phyloP scores from a whole-genome alignment of 2,888 invertebrate genomes.

The Cremastinae sp. region DNA sequence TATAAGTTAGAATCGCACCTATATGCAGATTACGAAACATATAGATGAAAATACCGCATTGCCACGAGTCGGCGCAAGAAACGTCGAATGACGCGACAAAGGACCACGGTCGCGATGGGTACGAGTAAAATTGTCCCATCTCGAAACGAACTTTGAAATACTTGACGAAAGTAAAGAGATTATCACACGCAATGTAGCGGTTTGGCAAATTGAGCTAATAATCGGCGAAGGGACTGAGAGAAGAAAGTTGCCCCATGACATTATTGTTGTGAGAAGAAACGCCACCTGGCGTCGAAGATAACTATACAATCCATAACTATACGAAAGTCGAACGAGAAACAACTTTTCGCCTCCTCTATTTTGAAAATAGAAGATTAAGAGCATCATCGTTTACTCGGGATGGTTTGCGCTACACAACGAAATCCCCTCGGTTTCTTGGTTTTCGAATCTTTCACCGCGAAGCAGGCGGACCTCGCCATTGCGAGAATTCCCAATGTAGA shows the following conservation, averaged over 20 bases:
- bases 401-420: too few relatives aligned
- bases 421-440: not conserved
- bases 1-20: slow-evolving; percentile 63
- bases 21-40: slow-evolving; percentile 77
- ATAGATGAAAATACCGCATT: slow-evolving; percentile 77
- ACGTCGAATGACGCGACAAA: slow-evolving; percentile 54
- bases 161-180: too few relatives aligned
- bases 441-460: not conserved
- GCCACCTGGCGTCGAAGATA: too few relatives aligned
- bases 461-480: not conserved
- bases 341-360: slow-evolving; percentile 15
- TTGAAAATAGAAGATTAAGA: slow-evolving; percentile 17
- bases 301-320: too few relatives aligned
- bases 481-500: slow-evolving; percentile 17
- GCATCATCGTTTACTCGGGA: slow-evolving; percentile 1
- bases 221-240: too few relatives aligned
- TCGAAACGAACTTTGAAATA: too few relatives aligned
- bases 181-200: too few relatives aligned
- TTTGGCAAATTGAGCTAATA: too few relatives aligned
- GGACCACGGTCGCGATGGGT: slow-evolving; percentile 26
- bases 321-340: slow-evolving; percentile 31
- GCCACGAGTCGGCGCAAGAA: slow-evolving; percentile 74
- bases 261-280: too few relatives aligned
- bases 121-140: too few relatives aligned
- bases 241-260: too few relatives aligned